Conservation (phyloP, 2,888 invertebrate genomes). For the Eurois occulta region DNA sequence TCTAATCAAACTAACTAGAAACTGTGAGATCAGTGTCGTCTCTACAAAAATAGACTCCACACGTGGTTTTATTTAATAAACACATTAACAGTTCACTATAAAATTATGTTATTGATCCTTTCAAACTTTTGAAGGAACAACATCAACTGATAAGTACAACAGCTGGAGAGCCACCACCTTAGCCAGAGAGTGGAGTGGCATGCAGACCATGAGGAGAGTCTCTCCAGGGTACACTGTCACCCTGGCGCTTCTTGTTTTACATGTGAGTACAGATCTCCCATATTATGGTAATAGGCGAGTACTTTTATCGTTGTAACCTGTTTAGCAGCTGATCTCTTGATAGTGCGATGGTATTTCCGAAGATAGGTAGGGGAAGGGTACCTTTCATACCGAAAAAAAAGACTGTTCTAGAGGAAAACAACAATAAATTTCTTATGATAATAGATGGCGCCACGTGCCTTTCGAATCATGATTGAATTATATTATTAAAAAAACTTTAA, state of each 20-base stretch:
- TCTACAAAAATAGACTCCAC: not conserved
- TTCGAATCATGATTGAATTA: too few relatives aligned
- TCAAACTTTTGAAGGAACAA: conserved; percentile 18
- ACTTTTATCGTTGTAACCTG: not conserved
- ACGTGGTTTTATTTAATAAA: not conserved
- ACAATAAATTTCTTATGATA: too few relatives aligned
- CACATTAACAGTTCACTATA: not conserved
- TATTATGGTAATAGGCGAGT: not conserved
- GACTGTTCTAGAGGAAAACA: too few relatives aligned
- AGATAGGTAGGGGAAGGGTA: too few relatives aligned
- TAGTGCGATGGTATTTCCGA: not conserved
- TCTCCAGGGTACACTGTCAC: conserved; percentile 76
- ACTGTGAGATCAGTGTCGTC: not conserved
- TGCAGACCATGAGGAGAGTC: conserved; percentile 81
- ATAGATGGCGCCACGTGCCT: too few relatives aligned
- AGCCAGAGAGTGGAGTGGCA: conserved; percentile 79
- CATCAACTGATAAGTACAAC: conserved; percentile 58
- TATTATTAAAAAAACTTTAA: too few relatives aligned
- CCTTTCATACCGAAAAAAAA: too few relatives aligned
- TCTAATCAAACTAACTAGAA: not conserved
- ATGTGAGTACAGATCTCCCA: conserved; percentile 72
- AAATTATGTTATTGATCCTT: not conserved
- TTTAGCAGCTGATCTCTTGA: not conserved
- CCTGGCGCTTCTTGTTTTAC: conserved; percentile 74
- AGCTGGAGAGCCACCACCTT: conserved; percentile 77